Percentiles rank a stretch among this genome's conserved stretches.
Conservation (phyloP, 2,888 invertebrate species). For the Electrophaes corylata region DNA sequence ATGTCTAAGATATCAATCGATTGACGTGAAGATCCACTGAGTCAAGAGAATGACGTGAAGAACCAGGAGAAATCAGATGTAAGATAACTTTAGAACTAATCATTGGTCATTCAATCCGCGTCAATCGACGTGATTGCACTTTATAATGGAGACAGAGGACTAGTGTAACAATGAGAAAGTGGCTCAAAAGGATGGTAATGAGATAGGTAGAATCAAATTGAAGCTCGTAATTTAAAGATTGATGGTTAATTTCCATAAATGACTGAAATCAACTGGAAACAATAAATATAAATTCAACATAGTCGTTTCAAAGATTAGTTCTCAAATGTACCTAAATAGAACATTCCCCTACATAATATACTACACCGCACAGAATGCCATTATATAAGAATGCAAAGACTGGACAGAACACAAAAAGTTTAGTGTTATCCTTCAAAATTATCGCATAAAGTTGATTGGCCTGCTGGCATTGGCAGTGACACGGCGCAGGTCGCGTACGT, state of each 20-base stretch:
- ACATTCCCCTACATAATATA: conserved; percentile 9
- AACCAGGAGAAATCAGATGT: conserved; percentile 51
- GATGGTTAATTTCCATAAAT: neutral
- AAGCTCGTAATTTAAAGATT: neutral
- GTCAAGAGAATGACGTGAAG: conserved; percentile 43
- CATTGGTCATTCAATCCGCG: conserved; percentile 45
- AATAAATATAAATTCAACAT: neutral
- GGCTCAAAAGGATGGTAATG: conserved; percentile 9
- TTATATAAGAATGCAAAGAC: conserved; percentile 3
- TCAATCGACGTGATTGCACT: conserved; percentile 38
- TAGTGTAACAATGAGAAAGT: conserved; percentile 23
- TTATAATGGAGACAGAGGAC: conserved; percentile 33
- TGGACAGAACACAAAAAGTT: neutral
- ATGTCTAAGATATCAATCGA: conserved; percentile 72
- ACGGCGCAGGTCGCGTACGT: conserved; percentile 25
- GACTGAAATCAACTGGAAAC: neutral
- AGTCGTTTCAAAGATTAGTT: neutral
- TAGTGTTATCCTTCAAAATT: conserved; percentile 1
- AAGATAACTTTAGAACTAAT: conserved; percentile 45
- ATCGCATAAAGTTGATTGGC: conserved; percentile 20
- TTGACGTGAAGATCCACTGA: conserved; percentile 74
- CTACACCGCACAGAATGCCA: conserved; percentile 2
- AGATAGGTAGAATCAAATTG: neutral
- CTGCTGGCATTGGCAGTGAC: conserved; percentile 24
- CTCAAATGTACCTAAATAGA: neutral